Evolutionary conservation across 1,140 invertebrate species (phyloP), one percentile per base, ranked within the genome.

Genomic region (Contarinia nasturtii): DNA sequence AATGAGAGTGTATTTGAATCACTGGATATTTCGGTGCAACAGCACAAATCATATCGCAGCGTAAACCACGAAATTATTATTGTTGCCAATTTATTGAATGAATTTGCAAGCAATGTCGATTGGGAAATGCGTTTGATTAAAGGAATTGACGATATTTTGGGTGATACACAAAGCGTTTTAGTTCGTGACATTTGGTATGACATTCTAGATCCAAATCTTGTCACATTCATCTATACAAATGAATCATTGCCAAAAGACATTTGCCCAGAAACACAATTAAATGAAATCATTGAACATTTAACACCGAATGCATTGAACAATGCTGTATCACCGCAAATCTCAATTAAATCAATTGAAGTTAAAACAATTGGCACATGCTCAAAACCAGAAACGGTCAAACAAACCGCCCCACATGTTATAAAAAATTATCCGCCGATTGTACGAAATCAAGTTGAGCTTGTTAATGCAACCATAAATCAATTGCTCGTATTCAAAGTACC

Each of bases 191-290:
- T 64, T 1, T 52, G 55, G 0, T 55, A 53, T 21, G 53, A 51
- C 3, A 21, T 52, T 2, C 54, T 47, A 18, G 58, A 63, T 48
- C 52, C 61, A 0, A 59, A 76, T 41, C 68, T 74, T 40, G 74
- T 74, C 40, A 72, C 75, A 33, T 84, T 86, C 52, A 74, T 79
- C 0, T 94, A 88, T 80, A 86, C 86, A 5, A 94, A 94, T 57
- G 86, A 89, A 50, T 82, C 82, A 17, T 58, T 94, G 49, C 76
- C 82, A 0, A 77, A 77, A 42, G 76, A 75, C 55, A 71, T 69
- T 17, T 92, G 89, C 85, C 86, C 1, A 68, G 71, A 53, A 67
- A 72, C 49, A 33, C 75, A 83, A 50, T 78, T 91, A 18, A 71
- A 78, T 33, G 66, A 72, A 49, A 58, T 87, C 5, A 74, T 78